Base-by-base conservation (phyloP, 2,113 vertebrate genomes). In the Rhombomys opimus region DNA sequence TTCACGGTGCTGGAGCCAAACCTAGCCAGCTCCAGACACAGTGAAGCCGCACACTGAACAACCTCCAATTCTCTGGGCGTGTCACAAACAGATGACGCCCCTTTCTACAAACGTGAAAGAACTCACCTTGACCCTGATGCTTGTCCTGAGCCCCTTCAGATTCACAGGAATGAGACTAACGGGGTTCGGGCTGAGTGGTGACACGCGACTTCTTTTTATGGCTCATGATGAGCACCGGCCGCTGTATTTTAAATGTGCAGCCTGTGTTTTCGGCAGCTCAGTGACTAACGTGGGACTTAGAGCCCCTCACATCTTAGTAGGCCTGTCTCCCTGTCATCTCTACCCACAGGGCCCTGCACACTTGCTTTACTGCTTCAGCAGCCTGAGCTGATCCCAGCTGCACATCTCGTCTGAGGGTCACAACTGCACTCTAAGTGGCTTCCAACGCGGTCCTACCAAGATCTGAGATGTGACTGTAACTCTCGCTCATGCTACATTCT, bases 11-110 rank as follows among this genome's bases (percentile, higher is more conserved):
- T 23, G 59, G 61, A 41, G 14, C 46, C 35, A 63, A 78, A 2
- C 2, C 54, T 27, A 1, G 20, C 59, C 0, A n/a, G 38, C 0
- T 52, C 50, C 13, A 4, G 1, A 38, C 68, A n/a, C 38, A 7
- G 10, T 17, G 15, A 63, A 50, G 20, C 38, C n/a, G 30, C 23
- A 54, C 30, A 14, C 7, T 22, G 1, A 57, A 25, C 8, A 35
- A 52, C 1, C 38, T 50, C 77, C 30, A 13, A 1, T 57, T 82
- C 14, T 52, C 73, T 41, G 46, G 50, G 46, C 18, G 2, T 1
- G 2, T 54, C 23, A 50, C 46, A n/a, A 61, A 73, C 9, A 8
- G 35, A 22, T 52, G 54, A 1, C 30, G 32, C 22, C 3, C 20
- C 15, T 30, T 68, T 78, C 85, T 57, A n/a, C 0, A 3, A 54